Evolutionary conservation across 2,113 vertebrate genomes (phyloP).

Genomic region (Mesembrinibis cayennensis): DNA sequence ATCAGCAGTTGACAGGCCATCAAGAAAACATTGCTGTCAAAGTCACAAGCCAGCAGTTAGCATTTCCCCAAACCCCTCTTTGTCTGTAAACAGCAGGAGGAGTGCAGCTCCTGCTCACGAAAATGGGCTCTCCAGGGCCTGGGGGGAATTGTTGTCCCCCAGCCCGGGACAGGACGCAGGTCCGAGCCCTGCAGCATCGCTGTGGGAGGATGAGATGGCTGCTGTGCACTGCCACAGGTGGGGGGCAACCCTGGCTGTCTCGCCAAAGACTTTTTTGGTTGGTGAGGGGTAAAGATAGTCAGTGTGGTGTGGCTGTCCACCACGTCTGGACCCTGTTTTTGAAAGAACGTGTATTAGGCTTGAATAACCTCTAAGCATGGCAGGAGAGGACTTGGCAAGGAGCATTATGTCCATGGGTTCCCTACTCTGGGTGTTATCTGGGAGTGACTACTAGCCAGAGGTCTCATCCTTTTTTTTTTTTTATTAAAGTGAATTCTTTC

Average conservation of each 20-base stretch:
- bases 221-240: background rate
- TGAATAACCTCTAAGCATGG: background rate
- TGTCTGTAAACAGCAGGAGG: background rate
- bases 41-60: constrained; percentile 1
- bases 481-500: background rate
- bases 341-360: background rate
- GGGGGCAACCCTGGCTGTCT: background rate
- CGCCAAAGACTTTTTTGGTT: background rate
- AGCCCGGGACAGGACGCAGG: accelerated
- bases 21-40: constrained; percentile 45
- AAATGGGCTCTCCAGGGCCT: background rate
- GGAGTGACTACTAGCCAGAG: background rate
- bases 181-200: background rate
- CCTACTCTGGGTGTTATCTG: background rate
- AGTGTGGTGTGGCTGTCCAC: background rate
- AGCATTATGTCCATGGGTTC: background rate
- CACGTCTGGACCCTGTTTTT: background rate
- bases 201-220: background rate
- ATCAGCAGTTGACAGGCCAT: constrained; percentile 37
- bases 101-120: background rate
- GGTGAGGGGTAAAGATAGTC: background rate
- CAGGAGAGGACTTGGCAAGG: background rate
- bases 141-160: too few relatives aligned
- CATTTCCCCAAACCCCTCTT: background rate
- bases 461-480: background rate